phyloP scores from a whole-genome alignment of 2,113 vertebrate genomes.

The Clarias macrocephalus region DNA sequence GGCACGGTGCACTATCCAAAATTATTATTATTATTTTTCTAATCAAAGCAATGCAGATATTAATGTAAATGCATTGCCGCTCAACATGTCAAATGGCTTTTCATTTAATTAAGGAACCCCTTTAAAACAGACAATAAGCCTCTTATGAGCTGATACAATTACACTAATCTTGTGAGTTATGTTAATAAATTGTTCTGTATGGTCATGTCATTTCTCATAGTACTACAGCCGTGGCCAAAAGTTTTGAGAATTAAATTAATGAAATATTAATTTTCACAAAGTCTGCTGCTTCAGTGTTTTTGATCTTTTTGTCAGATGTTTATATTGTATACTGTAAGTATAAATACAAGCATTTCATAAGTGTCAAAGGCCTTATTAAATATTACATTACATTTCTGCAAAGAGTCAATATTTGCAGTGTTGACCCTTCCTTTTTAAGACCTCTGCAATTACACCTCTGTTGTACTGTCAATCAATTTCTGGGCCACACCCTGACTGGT shows the following conservation, averaged over 20 bases:
- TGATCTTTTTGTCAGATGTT: too few species aligned
- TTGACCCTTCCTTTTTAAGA: too few species aligned
- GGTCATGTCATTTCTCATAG: slow-evolving; percentile 56
- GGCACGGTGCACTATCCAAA: slow-evolving; percentile 60
- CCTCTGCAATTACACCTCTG: too few species aligned
- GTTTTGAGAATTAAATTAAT: too few species aligned
- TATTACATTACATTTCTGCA: too few species aligned
- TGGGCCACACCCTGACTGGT: too few species aligned
- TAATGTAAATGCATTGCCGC: slow-evolving; percentile 63
- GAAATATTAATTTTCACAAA: too few species aligned
- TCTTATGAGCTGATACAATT: slow-evolving; percentile 74
- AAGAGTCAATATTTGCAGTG: too few species aligned
- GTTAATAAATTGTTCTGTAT: slow-evolving; percentile 67
- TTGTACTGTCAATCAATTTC: too few species aligned
- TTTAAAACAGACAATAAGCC: slow-evolving; percentile 71
- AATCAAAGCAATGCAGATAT: slow-evolving; percentile 67
- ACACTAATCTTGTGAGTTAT: slow-evolving; percentile 63
- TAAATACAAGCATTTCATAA: too few species aligned
- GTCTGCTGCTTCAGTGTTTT: not conserved
- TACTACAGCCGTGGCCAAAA: not conserved
- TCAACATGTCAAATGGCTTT: slow-evolving; percentile 53
- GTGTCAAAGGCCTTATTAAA: too few species aligned
- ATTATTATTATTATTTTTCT: slow-evolving; percentile 59
- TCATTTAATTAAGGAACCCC: slow-evolving; percentile 70
- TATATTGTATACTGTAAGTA: too few species aligned